Evolutionary conservation across 2,797 vertebrate genomes (phyloP), one percentile per base, ranked within the genome.

Genomic region (Crax fasciolata): DNA sequence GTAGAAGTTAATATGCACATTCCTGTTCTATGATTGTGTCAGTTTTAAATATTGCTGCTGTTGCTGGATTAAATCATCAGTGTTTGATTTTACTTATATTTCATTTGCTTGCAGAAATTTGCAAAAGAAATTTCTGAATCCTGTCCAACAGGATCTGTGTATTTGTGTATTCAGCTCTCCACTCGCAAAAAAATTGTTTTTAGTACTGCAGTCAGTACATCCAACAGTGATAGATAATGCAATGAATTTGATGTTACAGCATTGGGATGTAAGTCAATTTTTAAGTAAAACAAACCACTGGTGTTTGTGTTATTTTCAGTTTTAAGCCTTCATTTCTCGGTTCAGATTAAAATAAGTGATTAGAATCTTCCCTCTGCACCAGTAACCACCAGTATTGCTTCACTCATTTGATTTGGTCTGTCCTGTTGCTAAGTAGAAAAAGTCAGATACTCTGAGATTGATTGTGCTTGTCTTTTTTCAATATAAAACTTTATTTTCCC

Each of bases 71-170:
- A 89, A 90, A 57, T 28, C 30, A 74, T 70, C 44, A 41, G 28
- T 25, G 54, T 75, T 89, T 77, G 24, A 58, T 81, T 93, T 93
- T 74, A 46, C 18, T 72, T 59, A 10, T 77, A 67, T 48, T 77
- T 84, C 28, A 54, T n/a, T 70, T 74, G 41, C 44, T 10, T 49
- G 28, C 57, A 90, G 54, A 67, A 87, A 67, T 80, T 41, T 44
- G 38, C 41, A 55, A 59, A 59, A 20, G 21, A 54, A 39, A 19
- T 65, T 67, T 86, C n/a, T 41, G 68, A 67, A 83, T 87, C 16
- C 43, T 27, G 27, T 52, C 58, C 54, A 52, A 24, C 39, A 74
- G 61, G 44, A n/a, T 17, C 9, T 44, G 6, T 19, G 9, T 38
- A 41, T 67, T 68, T 90, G 55, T 35, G 23, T 81, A 57, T 38